Conservation (phyloP, 2,888 invertebrate species). For the Andrena chrysosceles region DNA sequence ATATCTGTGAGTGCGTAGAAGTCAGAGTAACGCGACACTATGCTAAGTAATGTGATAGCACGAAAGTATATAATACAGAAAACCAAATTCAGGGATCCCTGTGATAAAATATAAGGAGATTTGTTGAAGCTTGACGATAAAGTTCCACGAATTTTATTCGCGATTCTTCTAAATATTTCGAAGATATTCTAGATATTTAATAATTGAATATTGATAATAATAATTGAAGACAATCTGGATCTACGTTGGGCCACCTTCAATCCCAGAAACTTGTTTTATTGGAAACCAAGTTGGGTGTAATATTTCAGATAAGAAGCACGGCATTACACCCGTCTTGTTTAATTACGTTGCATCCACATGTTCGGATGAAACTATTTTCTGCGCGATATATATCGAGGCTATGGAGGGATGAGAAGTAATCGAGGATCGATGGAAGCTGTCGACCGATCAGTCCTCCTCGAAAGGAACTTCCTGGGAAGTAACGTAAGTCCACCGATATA, state of each 20-base stretch:
- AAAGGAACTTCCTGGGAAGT: constrained; percentile 28
- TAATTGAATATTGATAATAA: too few species aligned
- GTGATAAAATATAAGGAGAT: too few species aligned
- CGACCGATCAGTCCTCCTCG: constrained; percentile 31
- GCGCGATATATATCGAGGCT: background rate
- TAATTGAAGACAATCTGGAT: too few species aligned
- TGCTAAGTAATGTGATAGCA: background rate
- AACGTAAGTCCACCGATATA: constrained; percentile 15
- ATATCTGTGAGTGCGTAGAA: background rate
- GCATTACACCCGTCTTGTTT: constrained; percentile 5
- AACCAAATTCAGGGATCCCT: background rate
- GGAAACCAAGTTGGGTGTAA: background rate
- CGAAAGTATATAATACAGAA: background rate
- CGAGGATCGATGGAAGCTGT: constrained; percentile 20
- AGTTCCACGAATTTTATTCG: too few species aligned
- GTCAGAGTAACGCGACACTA: background rate
- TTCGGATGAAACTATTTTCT: constrained; percentile 22
- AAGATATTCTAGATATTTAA: too few species aligned
- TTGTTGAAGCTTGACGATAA: too few species aligned
- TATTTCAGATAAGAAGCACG: constrained; percentile 15
- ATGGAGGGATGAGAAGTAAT: constrained; percentile 17
- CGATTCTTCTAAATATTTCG: too few species aligned
- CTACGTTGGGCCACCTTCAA: background rate
- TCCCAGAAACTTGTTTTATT: background rate
- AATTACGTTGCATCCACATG: constrained; percentile 4